Conservation (phyloP, 2,797 vertebrate genomes). For the Pristis pectinata region DNA sequence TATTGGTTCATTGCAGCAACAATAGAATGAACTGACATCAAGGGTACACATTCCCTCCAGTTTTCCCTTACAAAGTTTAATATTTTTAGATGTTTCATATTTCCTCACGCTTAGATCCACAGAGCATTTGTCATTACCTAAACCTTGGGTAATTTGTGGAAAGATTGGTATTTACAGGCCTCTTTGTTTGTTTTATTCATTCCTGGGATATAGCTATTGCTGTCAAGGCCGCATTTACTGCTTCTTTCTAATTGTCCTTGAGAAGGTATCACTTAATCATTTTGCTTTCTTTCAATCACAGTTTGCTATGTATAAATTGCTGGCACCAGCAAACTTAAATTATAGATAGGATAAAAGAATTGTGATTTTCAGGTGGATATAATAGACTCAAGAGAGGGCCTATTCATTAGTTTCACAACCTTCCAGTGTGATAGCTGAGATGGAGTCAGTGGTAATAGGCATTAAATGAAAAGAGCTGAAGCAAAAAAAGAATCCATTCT, state of each 20-base stretch:
- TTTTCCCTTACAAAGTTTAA: neutral
- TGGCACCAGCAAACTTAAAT: neutral
- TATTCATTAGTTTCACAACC: neutral
- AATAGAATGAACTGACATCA: neutral
- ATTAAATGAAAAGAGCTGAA: neutral
- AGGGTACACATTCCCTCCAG: neutral
- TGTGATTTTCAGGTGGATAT: neutral
- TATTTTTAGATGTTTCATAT: neutral
- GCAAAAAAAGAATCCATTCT: neutral
- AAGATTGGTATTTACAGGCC: neutral
- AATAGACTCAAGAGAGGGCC: neutral
- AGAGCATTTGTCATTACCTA: neutral
- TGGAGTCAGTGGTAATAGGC: neutral
- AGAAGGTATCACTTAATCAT: neutral
- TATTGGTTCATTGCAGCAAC: neutral
- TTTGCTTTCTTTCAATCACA: neutral
- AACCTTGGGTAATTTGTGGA: neutral
- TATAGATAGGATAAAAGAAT: neutral
- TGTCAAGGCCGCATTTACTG: no score
- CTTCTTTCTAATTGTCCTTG: no score
- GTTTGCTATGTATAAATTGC: neutral
- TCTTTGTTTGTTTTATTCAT: neutral
- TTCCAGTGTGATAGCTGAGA: constrained; percentile 9
- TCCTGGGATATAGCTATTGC: no score
- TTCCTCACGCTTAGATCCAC: neutral